Conservation (phyloP, 1,140 invertebrate genomes). For the Papilio aristodemus region DNA sequence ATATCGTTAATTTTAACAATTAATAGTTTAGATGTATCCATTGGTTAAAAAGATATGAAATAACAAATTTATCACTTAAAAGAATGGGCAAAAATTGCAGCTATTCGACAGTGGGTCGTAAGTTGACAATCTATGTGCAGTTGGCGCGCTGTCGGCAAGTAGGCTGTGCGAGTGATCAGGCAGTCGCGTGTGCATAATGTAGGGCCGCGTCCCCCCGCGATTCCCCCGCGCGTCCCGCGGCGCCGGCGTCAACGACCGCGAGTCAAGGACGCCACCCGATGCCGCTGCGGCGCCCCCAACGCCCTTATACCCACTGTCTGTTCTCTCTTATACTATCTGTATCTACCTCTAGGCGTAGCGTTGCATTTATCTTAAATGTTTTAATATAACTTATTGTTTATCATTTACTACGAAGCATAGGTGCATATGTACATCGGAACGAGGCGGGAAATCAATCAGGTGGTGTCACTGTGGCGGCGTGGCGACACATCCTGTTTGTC, state of each 20-base stretch:
- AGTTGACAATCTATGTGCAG: neutral
- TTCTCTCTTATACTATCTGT: constrained; percentile 15
- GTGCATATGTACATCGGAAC: neutral
- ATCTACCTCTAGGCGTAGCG: neutral
- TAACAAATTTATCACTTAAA: too few species aligned
- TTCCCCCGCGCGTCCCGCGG: too few species aligned
- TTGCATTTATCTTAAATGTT: constrained; percentile 5
- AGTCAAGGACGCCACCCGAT: constrained; percentile 66
- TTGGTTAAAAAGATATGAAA: too few species aligned
- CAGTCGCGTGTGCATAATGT: constrained; percentile 60
- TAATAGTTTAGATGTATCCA: too few species aligned
- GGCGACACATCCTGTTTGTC: constrained; percentile 54
- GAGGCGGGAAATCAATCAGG: constrained; percentile 36
- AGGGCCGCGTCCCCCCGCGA: constrained; percentile 56
- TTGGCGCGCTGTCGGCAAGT: neutral
- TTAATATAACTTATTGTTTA: neutral
- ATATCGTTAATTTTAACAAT: too few species aligned
- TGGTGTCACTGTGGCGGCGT: constrained; percentile 48
- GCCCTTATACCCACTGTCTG: constrained; percentile 16
- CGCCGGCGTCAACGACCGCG: constrained; percentile 66
- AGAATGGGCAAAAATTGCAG: too few species aligned
- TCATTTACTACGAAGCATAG: too few species aligned
- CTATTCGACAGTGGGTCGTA: too few species aligned
- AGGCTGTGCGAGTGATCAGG: constrained; percentile 24
- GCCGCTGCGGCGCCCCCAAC: constrained; percentile 24